Evolutionary conservation across 2,797 vertebrate genomes (phyloP), one percentile per base, ranked within the genome.

Genomic region (Molossus alvarezi): DNA sequence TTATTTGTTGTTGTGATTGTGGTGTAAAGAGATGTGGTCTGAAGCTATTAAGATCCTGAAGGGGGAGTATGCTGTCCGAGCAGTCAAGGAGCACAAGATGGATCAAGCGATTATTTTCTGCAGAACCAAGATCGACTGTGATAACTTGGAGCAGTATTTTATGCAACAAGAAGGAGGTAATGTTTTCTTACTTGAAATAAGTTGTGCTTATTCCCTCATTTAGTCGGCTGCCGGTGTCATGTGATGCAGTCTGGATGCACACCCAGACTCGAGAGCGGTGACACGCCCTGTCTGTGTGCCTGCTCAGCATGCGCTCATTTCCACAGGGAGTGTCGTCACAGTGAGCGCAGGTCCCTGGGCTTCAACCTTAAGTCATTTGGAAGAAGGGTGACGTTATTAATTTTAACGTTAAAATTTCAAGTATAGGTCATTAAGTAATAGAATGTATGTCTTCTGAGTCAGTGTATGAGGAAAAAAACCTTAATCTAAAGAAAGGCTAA

Each of bases 71-170:
- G 90, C 99, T 0, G 98, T 99, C 86, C 99, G 99, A 3, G 99
- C 99, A 90, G 99, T 99, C 96, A 99, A 99, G 97, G 99, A 99
- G 60, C 99, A 99, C 98, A 99, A 99, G 98, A 99, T 99, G 99
- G 99, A 99, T 97, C 99, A 99, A 98, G 99, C 99, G 79, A 99
- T 99, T 95, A 96, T 99, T 97, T 99, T 99, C 98, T 99, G 99
- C 97, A 99, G 99, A 96, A 99, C 99, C 95, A 99, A 99, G 98
- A 99, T 99, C 9, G 99, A 99, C 98, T 99, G 99, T 89, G 99
- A 99, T 98, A 99, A 99, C 98, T 98, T 99, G 99, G 99, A 99
- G 95, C 99, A 99, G 94, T 99, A 99, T 97, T 99, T 99, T 67
- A 99, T 99, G 86, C 99, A 99, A 18, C 99, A 99, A 92, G 99